Evolutionary conservation across 2,888 invertebrate species (phyloP).

Genomic region (Cataglyphis altisquamis): DNA sequence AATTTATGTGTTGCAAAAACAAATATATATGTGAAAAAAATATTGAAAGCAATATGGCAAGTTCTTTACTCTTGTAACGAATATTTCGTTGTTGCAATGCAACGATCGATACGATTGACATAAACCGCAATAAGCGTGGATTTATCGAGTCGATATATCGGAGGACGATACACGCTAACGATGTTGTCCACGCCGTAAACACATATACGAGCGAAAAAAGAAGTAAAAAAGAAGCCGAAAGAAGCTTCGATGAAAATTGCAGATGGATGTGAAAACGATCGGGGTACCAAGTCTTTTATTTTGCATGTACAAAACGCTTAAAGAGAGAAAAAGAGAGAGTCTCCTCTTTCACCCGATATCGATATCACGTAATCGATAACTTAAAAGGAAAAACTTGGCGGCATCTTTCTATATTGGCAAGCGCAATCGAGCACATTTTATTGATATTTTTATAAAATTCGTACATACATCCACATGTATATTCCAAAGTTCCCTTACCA

Average conservation of each 20-base stretch:
- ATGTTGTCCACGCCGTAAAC: slow-evolving; percentile 7
- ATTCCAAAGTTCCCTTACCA: background rate
- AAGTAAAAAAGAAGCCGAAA: background rate
- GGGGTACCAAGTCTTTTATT: background rate
- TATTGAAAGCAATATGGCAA: slow-evolving; percentile 15
- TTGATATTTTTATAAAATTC: background rate
- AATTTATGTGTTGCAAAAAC: background rate
- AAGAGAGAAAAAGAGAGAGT: background rate
- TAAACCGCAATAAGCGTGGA: slow-evolving; percentile 61
- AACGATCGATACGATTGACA: slow-evolving; percentile 38
- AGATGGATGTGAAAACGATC: slow-evolving; percentile 39
- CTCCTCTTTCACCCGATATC: background rate
- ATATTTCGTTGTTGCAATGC: slow-evolving; percentile 24
- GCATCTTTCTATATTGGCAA: background rate
- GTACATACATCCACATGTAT: background rate
- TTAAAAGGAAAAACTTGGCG: slow-evolving; percentile 5
- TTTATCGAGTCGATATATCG: slow-evolving; percentile 46
- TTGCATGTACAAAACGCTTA: background rate
- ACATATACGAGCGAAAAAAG: background rate
- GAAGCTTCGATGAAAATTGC: slow-evolving; percentile 37
- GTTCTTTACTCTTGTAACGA: slow-evolving; percentile 5
- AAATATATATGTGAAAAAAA: slow-evolving; percentile 16
- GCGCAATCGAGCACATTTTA: background rate
- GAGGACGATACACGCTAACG: background rate
- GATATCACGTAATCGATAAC: slow-evolving; percentile 18